A percentile compares a stretch with the other conserved stretches of the same genome.
Evolutionary conservation across 2,888 invertebrate species (phyloP).

Genomic region (Allolobophora icterica): DNA sequence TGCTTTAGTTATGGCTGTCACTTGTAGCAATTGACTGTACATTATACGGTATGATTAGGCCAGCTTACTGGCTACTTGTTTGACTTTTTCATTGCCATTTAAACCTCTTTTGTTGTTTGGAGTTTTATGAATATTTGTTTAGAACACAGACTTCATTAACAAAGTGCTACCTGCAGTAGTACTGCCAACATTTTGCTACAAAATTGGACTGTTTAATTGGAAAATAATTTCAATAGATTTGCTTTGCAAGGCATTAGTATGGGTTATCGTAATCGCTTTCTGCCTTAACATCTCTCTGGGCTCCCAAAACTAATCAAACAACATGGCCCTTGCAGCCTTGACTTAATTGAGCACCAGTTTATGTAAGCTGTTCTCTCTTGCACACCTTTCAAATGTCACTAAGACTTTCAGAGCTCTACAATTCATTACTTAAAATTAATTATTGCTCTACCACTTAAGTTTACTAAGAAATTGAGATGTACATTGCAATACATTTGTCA

Average conservation of each 20-base stretch:
- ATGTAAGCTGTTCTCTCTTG: too few species aligned
- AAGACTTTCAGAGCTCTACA: too few species aligned
- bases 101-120: background rate
- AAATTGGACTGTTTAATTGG: background rate
- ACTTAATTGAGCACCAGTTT: too few species aligned
- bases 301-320: background rate
- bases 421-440: too few species aligned
- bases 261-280: background rate
- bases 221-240: background rate
- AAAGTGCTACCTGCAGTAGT: background rate
- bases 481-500: too few species aligned
- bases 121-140: background rate
- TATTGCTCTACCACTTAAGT: too few species aligned
- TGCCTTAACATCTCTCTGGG: background rate
- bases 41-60: background rate
- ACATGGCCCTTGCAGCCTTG: background rate
- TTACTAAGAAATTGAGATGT: too few species aligned
- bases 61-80: background rate
- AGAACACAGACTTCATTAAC: background rate
- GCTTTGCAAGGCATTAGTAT: background rate
- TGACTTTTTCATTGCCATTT: background rate
- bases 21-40: slow-evolving; percentile 17
- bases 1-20: slow-evolving; percentile 8
- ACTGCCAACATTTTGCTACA: background rate
- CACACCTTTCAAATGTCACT: too few species aligned